phyloP scores from a whole-genome alignment of 2,113 vertebrate species.

The Elephas maximus region DNA sequence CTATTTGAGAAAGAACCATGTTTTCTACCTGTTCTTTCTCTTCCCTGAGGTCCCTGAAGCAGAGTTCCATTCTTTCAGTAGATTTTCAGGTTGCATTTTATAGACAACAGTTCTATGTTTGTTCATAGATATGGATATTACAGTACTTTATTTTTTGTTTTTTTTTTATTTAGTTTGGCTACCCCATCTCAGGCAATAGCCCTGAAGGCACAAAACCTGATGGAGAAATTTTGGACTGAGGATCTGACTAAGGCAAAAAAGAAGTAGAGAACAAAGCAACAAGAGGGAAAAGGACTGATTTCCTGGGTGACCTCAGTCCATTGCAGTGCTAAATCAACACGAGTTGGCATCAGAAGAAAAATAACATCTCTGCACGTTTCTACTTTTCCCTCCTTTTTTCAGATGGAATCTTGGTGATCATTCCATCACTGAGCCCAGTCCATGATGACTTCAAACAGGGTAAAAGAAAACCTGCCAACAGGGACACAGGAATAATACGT shows the following conservation, averaged over 20 bases:
- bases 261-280: background rate
- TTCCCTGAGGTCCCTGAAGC: background rate
- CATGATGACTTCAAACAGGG: background rate
- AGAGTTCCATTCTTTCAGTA: background rate
- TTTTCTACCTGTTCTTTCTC: background rate
- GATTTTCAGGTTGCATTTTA: background rate
- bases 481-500: background rate
- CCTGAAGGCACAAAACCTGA: conserved; percentile 14
- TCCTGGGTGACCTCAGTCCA: background rate
- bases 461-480: background rate
- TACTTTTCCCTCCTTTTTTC: background rate
- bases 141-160: background rate
- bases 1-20: background rate
- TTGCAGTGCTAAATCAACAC: background rate
- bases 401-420: background rate
- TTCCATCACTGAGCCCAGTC: background rate
- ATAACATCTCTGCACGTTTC: background rate
- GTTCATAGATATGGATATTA: background rate
- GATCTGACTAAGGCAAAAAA: background rate
- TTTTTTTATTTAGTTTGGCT: background rate
- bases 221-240: background rate
- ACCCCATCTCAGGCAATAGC: background rate
- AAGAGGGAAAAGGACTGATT: background rate
- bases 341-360: background rate
- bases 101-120: background rate